Conservation (phyloP, 2,113 vertebrate species). For the Pristiophorus japonicus region DNA sequence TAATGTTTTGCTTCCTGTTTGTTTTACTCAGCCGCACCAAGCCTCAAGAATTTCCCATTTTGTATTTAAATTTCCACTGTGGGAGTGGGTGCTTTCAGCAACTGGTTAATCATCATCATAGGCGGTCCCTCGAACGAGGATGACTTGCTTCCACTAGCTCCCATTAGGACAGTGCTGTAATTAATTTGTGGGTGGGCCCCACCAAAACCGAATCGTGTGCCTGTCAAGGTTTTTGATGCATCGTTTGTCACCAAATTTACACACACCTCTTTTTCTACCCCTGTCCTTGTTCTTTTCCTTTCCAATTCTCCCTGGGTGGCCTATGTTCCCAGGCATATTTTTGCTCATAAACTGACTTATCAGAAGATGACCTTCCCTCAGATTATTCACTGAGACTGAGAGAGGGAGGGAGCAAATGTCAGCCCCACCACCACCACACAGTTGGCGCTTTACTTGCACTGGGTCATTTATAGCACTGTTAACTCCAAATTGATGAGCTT, state of each 20-base stretch:
- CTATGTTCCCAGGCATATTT: neutral
- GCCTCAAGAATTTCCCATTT: neutral
- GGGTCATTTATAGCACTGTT: neutral
- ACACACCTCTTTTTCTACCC: too few species aligned
- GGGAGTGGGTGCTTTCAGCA: neutral
- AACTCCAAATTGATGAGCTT: neutral
- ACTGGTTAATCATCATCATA: too few species aligned
- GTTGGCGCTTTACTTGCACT: neutral
- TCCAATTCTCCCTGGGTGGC: neutral
- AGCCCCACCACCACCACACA: too few species aligned
- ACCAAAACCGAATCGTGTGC: neutral
- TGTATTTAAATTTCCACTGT: neutral
- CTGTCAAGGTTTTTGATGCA: neutral
- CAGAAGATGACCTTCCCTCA: neutral
- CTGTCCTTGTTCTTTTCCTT: neutral
- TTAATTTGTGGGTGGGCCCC: neutral
- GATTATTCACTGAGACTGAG: too few species aligned
- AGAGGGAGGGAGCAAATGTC: neutral
- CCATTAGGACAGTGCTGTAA: neutral
- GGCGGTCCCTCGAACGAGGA: too few species aligned
- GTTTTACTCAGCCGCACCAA: neutral
- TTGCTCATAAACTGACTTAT: neutral
- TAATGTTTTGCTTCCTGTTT: neutral
- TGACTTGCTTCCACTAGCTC: too few species aligned
- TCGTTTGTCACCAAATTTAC: too few species aligned